These are phyloP conservation scores for Calidris pygmaea DNA, from an alignment of 2,113 vertebrate genomes.

Conservation along the genomic window DNA sequence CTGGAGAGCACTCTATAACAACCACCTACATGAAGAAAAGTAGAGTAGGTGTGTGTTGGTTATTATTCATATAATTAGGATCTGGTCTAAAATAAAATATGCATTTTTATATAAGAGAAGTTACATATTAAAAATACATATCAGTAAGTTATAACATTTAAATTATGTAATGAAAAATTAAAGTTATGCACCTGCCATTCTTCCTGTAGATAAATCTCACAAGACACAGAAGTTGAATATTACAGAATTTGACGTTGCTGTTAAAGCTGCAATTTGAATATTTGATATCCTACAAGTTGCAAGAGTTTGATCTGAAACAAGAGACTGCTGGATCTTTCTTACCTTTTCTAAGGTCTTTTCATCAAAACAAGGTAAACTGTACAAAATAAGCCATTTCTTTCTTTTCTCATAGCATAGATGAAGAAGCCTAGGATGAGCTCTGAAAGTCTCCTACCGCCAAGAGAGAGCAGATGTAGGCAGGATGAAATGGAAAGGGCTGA, in stretches of 20 bases:
- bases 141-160: background rate
- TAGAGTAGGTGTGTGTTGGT: conserved; percentile 25
- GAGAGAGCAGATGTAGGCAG: background rate
- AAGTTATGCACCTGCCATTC: background rate
- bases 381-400: background rate
- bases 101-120: background rate
- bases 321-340: background rate
- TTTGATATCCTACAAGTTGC: background rate
- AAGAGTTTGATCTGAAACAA: background rate
- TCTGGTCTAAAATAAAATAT: background rate
- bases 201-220: background rate
- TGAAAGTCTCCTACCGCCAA: background rate
- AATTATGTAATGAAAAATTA: background rate
- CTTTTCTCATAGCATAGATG: background rate
- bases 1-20: background rate
- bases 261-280: background rate
- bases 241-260: background rate
- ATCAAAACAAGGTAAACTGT: background rate
- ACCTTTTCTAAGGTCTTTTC: background rate
- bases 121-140: background rate
- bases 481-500: background rate
- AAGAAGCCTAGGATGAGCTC: background rate
- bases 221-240: background rate
- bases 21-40: conserved; percentile 36
- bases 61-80: conserved; percentile 27